Base-by-base conservation (phyloP, 35 echinoderm and acorn worm genomes). In the Lytechinus pictus region DNA sequence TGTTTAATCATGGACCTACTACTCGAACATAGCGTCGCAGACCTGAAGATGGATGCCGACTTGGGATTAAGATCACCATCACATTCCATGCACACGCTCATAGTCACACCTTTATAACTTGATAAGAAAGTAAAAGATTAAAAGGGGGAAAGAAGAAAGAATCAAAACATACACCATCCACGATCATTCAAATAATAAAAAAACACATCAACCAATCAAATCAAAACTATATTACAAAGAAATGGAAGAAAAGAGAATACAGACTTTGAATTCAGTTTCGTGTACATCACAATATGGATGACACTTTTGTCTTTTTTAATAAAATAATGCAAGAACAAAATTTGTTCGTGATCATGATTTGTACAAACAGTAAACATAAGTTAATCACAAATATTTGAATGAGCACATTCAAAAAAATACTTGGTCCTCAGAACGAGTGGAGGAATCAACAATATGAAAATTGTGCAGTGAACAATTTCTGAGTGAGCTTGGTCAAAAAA, bases 251-350 rank as follows among this genome's bases (percentile, higher is more conserved):
- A 21, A 21, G 19, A 79, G 1, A 79, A 24, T n/a, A 7, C 66
- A 79, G 66, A 24, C 66, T 79, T 79, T 7, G 21, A 24, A 79
- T 79, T 79, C 2, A 79, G 66, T 16, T 79, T 7, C 19, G 66
- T 79, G 66, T 79, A 79, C 66, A 79, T 79, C 66, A 24, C 66
- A 79, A 79, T 79, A 79, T 79, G 66, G 66, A 79, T n/a, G 66
- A 79, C 66, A 79, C 66, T 79, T 19, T 58, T 58, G 19, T 79
- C 66, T 79, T 79, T 79, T 79, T 79, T 79, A 79, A 79, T 79
- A 90, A 90, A 90, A 90, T 90, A 90, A 90, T 90, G 28, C 88
- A 44, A 90, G 88, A 90, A 90, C 88, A 90, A 90, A 88, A 54
- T 79, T 79, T 90, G 88, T 90, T 90, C 88, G 27, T 10, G 88